A percentile compares a stretch with the other conserved stretches of the same genome.
Conservation (phyloP, 2,797 vertebrate genomes). For the Microctenopoma stevenorrisi region DNA sequence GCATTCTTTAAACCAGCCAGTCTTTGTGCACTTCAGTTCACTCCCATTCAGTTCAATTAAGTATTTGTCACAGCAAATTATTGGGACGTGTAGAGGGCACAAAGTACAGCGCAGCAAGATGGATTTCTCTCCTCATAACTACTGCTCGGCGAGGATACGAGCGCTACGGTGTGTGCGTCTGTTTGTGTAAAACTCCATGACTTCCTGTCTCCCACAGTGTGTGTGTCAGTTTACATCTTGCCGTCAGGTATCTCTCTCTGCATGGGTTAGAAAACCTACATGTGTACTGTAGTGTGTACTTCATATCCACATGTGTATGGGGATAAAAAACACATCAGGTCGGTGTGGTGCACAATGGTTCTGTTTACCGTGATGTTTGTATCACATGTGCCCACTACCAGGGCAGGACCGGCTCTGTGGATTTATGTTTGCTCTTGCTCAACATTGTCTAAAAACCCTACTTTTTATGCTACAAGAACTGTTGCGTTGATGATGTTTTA, state of each 20-base stretch:
- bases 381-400: too few species aligned
- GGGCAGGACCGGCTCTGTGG: too few species aligned
- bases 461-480: too few species aligned
- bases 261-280: constrained; percentile 48
- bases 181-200: constrained; percentile 36
- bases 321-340: too few species aligned
- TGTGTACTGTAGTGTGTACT: not conserved
- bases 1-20: constrained; percentile 54
- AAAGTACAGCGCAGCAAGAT: constrained; percentile 2
- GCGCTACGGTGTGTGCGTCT: constrained; percentile 9
- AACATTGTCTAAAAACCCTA: too few species aligned
- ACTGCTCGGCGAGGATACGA: constrained; percentile 4
- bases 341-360: too few species aligned
- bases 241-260: constrained; percentile 54
- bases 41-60: constrained; percentile 71
- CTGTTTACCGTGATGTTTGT: too few species aligned
- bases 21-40: constrained; percentile 47
- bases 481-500: too few species aligned
- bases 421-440: too few species aligned
- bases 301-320: not conserved
- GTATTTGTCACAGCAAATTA: constrained; percentile 63
- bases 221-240: constrained; percentile 65
- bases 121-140: not conserved
- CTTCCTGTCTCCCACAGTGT: constrained; percentile 51
- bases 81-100: constrained; percentile 34